phyloP scores from a whole-genome alignment of 2,888 invertebrate genomes.

The Plemyria rubiginata region DNA sequence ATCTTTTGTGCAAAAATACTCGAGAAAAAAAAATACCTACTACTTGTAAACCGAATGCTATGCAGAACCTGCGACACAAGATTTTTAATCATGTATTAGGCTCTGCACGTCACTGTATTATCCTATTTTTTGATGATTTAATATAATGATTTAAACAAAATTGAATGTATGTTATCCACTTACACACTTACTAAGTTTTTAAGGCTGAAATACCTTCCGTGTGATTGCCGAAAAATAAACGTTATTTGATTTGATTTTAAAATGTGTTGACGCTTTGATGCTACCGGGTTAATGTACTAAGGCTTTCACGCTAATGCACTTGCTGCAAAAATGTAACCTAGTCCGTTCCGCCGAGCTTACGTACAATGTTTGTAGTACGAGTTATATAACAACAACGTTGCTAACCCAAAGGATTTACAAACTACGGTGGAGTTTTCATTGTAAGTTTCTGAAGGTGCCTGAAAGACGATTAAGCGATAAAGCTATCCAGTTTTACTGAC shows the following conservation, averaged over 20 bases:
- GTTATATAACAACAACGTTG: neutral
- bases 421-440: neutral
- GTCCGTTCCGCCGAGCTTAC: neutral
- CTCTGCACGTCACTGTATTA: too few relatives aligned
- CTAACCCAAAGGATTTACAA: conserved; percentile 3
- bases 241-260: neutral
- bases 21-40: too few relatives aligned
- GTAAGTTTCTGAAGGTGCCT: neutral
- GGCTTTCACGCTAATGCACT: conserved; percentile 7
- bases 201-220: too few relatives aligned
- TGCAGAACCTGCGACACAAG: too few relatives aligned
- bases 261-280: neutral
- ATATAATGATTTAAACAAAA: too few relatives aligned
- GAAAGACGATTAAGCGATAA: neutral
- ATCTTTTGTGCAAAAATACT: too few relatives aligned
- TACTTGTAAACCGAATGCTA: too few relatives aligned
- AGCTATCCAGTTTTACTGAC: neutral
- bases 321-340: conserved; percentile 17
- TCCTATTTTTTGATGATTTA: too few relatives aligned
- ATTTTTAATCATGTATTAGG: too few relatives aligned
- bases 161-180: too few relatives aligned
- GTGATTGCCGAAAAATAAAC: too few relatives aligned
- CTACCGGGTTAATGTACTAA: neutral
- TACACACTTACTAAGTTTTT: too few relatives aligned
- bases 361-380: neutral